phyloP scores from a whole-genome alignment of 2,888 invertebrate genomes.

The Orthonevra nobilis region DNA sequence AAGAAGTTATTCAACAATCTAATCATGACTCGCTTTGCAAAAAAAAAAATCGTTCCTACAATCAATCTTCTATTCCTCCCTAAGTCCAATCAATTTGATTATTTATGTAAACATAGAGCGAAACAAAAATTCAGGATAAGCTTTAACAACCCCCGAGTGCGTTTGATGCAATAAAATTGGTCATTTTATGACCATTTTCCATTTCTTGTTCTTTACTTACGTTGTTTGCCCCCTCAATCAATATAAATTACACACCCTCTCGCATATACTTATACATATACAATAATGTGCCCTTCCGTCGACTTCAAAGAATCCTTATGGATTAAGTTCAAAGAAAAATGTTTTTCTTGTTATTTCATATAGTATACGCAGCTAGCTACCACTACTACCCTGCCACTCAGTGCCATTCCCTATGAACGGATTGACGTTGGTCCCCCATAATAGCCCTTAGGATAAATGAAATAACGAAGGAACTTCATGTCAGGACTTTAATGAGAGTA shows the following conservation, averaged over 20 bases:
- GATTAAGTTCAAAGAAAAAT: conserved; percentile 46
- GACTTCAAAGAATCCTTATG: conserved; percentile 22
- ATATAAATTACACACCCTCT: conserved; percentile 34
- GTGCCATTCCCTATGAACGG: conserved; percentile 34
- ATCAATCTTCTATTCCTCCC: not conserved
- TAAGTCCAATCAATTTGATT: conserved; percentile 56
- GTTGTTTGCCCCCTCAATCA: conserved; percentile 38
- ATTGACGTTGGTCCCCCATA: conserved; percentile 32
- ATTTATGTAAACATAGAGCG: conserved; percentile 56
- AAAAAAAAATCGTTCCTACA: not conserved
- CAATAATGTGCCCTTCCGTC: not conserved
- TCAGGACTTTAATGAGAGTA: conserved; percentile 34
- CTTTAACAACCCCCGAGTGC: conserved; percentile 45
- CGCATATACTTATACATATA: too few relatives aligned
- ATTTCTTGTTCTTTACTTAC: conserved; percentile 20
- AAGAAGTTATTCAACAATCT: not conserved
- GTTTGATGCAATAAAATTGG: conserved; percentile 52
- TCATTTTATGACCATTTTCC: conserved; percentile 54
- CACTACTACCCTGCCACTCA: not conserved
- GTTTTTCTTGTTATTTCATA: conserved; percentile 50
- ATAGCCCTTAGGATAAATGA: conserved; percentile 44
- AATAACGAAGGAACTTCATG: conserved; percentile 35
- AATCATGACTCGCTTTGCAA: conserved; percentile 2
- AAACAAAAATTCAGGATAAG: conserved; percentile 43
- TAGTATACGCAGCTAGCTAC: too few relatives aligned